Evolutionary conservation across 1,140 invertebrate genomes (phyloP).

Genomic region (Rhyacophila brunnea): DNA sequence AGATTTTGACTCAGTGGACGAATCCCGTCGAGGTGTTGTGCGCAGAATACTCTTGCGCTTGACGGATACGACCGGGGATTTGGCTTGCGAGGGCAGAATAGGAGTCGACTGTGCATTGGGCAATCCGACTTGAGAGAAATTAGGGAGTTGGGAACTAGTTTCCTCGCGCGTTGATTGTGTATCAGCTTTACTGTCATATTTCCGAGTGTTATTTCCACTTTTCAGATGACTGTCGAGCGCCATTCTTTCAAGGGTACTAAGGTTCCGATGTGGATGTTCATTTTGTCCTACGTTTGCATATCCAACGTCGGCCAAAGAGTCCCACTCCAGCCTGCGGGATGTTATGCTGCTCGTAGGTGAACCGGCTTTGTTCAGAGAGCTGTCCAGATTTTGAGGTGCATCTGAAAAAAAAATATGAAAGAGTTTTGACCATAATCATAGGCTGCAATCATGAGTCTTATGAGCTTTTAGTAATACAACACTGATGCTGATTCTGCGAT

Average conservation of each 20-base stretch:
- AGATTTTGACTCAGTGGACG: background rate
- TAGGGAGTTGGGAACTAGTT: conserved; percentile 34
- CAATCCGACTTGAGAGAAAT: conserved; percentile 36
- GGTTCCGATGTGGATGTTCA: conserved; percentile 47
- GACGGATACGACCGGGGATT: background rate
- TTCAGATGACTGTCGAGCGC: conserved; percentile 42
- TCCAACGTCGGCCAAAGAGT: conserved; percentile 74
- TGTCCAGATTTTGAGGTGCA: conserved; percentile 9
- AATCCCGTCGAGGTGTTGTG: background rate
- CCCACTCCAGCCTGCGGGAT: conserved; percentile 71
- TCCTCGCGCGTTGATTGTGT: conserved; percentile 47
- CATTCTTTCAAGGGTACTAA: conserved; percentile 62
- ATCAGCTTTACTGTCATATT: background rate
- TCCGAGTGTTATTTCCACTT: background rate
- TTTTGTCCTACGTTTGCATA: conserved; percentile 54
- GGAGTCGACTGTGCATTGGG: conserved; percentile 52
- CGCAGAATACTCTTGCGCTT: background rate
- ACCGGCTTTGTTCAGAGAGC: conserved; percentile 23
- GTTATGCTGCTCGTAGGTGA: conserved; percentile 64
- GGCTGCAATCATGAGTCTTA: background rate
- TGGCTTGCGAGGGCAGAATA: background rate
- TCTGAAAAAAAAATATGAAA: conserved; percentile 21
- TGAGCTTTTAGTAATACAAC: no score
- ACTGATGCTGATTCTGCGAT: no score
- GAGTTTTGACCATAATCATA: no score